Percentiles rank a stretch among this genome's conserved stretches.
These are phyloP conservation scores for Microplitis mediator DNA, from an alignment of 1,140 invertebrate genomes.

Conservation along the genomic window DNA sequence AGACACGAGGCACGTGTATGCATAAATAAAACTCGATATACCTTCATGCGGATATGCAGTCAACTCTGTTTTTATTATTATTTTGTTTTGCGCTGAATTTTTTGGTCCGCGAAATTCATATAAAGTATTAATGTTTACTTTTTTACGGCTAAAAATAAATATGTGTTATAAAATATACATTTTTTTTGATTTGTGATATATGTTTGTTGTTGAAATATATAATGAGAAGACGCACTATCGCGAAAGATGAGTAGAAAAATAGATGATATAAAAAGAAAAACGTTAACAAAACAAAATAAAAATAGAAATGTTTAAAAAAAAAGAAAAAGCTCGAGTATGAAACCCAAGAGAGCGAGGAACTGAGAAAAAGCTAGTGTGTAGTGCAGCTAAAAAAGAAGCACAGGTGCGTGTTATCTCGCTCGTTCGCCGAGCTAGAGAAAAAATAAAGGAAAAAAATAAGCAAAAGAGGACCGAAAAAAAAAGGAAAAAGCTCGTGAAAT, in stretches of 20 bases:
- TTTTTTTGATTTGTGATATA: too few species aligned
- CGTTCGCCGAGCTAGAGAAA: not conserved
- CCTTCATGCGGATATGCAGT: not conserved
- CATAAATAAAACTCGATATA: not conserved
- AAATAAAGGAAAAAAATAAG: not conserved
- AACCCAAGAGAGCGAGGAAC: not conserved
- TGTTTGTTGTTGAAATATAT: not conserved
- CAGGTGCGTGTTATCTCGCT: constrained; percentile 5
- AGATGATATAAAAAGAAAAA: not conserved
- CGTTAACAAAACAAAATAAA: not conserved
- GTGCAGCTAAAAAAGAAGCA: not conserved
- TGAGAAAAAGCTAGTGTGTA: not conserved
- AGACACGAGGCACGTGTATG: constrained; percentile 9
- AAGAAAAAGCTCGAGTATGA: not conserved
- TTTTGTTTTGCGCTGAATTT: too few species aligned
- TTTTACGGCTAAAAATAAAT: too few species aligned
- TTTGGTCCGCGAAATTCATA: too few species aligned
- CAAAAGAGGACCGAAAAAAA: not conserved
- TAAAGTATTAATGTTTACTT: too few species aligned
- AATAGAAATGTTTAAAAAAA: not conserved
- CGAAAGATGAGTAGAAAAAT: constrained; percentile 10
- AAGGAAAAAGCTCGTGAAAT: constrained; percentile 1
- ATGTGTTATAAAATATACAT: too few species aligned
- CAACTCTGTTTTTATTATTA: not conserved
- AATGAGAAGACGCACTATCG: constrained; percentile 11